phyloP scores from a whole-genome alignment of 2,888 invertebrate genomes.

The Drosophila paucipuncta region DNA sequence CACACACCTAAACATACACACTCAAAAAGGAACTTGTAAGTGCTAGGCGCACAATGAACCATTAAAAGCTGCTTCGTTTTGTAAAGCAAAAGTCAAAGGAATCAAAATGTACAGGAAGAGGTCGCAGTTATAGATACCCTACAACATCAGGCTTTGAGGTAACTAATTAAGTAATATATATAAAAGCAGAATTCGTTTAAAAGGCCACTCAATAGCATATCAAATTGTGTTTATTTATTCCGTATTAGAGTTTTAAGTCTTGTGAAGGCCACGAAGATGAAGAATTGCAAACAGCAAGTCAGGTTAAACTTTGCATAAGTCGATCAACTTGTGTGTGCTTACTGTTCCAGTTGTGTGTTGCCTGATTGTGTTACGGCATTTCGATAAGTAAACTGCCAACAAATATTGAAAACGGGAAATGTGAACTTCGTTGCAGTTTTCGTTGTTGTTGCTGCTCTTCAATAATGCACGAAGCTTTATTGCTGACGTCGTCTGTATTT shows the following conservation, averaged over 20 bases:
- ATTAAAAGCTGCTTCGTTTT: slow-evolving; percentile 77
- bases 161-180: not conserved
- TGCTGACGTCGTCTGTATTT: slow-evolving; percentile 28
- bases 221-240: not conserved
- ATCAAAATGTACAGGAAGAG: slow-evolving; percentile 24
- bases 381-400: slow-evolving; percentile 33
- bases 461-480: slow-evolving; percentile 68
- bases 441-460: slow-evolving; percentile 53
- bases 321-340: not conserved
- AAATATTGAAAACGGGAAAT: slow-evolving; percentile 70
- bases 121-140: not conserved
- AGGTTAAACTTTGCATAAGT: not conserved
- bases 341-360: not conserved
- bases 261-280: not conserved
- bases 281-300: not conserved
- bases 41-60: slow-evolving; percentile 74
- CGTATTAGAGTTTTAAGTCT: not conserved
- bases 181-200: not conserved
- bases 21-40: slow-evolving; percentile 57
- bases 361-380: not conserved
- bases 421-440: slow-evolving; percentile 64
- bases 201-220: not conserved
- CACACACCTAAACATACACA: slow-evolving; percentile 12
- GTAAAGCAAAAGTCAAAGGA: slow-evolving; percentile 42
- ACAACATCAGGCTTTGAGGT: not conserved